Base-by-base conservation (phyloP, 1,140 invertebrate species). In the Solenopsis fugax region DNA sequence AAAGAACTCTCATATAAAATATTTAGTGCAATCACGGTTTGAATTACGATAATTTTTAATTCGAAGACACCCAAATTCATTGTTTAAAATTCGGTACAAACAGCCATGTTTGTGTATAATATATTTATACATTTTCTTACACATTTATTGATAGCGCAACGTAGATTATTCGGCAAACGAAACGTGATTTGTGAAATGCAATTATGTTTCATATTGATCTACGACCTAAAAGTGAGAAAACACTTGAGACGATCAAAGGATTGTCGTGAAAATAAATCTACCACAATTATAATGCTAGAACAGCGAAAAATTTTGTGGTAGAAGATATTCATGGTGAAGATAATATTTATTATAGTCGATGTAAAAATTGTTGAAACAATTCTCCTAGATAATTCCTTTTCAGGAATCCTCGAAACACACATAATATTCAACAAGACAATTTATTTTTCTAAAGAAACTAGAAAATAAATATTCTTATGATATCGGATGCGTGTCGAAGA, bases 1-100 rank as follows among this genome's bases (percentile, higher is more conserved):
- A 69, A 45, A 45, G 6, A 56, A 45, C 5, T 81, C 50, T 80
- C n/a, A 21, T 80, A 80, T 69, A 71, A 81, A 81, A 71, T 37
- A 24, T 24, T 24, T 34, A 41, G 48, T 18, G 48, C 21, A 41
- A 69, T 54, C 21, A 29, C 29, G 34, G 37, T 4, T 80, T 16
- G 7, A 37, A 34, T 78, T 60, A n/a, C 12, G 4, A 50, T 41
- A 41, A n/a, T 65, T 9, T 45, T 37, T 60, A 76, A 64, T 52
- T 67, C 6, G 4, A 78, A 48, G 5, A n/a, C 65, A 52, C 12
- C 50, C 29, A 9, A 65, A 48, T 41, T 50, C 4, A 24, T 65
- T 37, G 34, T 78, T 37, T 24, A 21, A 80, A 54, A 41, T 54
- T 52, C 29, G 16, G 6, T 1, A n/a, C n/a, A 10, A 13, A 0